Evolutionary conservation across 2,113 vertebrate species (phyloP), one percentile per base, ranked within the genome.

Genomic region (Axis porcinus): DNA sequence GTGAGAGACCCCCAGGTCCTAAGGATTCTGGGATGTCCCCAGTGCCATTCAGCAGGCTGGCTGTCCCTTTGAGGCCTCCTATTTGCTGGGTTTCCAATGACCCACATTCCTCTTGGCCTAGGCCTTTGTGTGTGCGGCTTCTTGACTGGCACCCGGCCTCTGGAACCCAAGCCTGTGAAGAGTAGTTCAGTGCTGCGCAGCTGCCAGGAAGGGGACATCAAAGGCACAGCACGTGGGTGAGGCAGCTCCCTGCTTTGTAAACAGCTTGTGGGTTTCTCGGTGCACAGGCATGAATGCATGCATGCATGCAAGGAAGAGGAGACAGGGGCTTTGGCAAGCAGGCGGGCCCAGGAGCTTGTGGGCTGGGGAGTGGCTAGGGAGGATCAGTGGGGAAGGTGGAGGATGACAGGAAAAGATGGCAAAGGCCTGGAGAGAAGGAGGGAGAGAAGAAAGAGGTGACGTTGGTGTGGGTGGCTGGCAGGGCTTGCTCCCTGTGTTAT

Each of bases 161-260:
- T 28, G 83, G 50, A 62, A 89, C 67, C 45, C 43, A 62, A 85
- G 91, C 64, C 67, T 83, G 1, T 55, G 60, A n/a, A 93, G 55
- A 43, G 82, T 87, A 82, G 91, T 81, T 95, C 74, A 79, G 62
- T 25, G 8, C 45, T 7, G 25, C 3, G 6, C 84, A 87, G 88
- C 86, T 96, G 81, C 90, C 85, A 89, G 95, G 74, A 96, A 95
- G 47, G 25, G 76, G 76, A 88, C 64, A 88, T 94, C 67, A 96
- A 94, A 97, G 86, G 67, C 58, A 13, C 67, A 92, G 81, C 58
- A 67, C 7, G 0, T 54, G 58, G n/a, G 64, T 21, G 40, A 96
- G 64, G 70, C 7, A 28, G 89, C 79, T 93, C 89, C 43, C 83
- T 90, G 83, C 92, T 92, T 95, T 97, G 89, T 67, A 90, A 50